phyloP scores from a whole-genome alignment of 2,888 invertebrate genomes.

The Andrena minutula region DNA sequence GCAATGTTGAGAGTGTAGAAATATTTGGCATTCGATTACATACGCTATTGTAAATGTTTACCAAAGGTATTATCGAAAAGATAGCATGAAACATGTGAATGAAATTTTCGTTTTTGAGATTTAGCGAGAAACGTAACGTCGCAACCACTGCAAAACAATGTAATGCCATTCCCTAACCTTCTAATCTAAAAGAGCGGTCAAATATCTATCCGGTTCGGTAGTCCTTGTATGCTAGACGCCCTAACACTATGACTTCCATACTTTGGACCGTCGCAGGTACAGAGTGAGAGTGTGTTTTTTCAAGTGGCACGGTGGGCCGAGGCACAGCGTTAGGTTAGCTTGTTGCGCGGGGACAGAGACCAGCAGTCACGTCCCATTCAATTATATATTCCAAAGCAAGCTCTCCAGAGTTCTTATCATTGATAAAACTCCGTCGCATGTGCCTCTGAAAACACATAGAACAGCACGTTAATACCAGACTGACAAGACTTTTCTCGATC shows the following conservation, averaged over 20 bases:
- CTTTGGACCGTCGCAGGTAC: slow-evolving; percentile 84
- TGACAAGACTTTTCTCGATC: slow-evolving; percentile 81
- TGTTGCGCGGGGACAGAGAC: slow-evolving; percentile 81
- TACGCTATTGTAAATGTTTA: neutral
- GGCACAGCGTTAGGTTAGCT: slow-evolving; percentile 84
- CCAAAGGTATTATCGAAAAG: slow-evolving; percentile 9
- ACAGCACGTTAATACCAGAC: slow-evolving; percentile 85
- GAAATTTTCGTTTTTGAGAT: neutral
- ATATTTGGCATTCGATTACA: neutral
- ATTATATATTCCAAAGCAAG: slow-evolving; percentile 83
- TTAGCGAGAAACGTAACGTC: slow-evolving; percentile 51
- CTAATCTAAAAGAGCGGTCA: slow-evolving; percentile 70
- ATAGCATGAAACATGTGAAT: neutral
- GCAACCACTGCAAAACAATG: slow-evolving; percentile 76
- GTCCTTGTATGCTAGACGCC: slow-evolving; percentile 73
- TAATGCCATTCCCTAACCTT: slow-evolving; percentile 72
- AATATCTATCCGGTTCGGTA: slow-evolving; percentile 66
- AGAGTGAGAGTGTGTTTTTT: slow-evolving; percentile 84
- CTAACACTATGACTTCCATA: slow-evolving; percentile 83
- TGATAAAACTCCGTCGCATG: slow-evolving; percentile 84
- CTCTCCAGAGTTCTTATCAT: slow-evolving; percentile 84
- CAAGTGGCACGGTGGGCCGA: slow-evolving; percentile 83
- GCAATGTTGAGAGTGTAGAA: slow-evolving; percentile 60
- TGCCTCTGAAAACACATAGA: slow-evolving; percentile 85
- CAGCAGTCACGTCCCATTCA: slow-evolving; percentile 82